Base-by-base conservation (phyloP, 2,888 invertebrate genomes). In the Euplexia lucipara region DNA sequence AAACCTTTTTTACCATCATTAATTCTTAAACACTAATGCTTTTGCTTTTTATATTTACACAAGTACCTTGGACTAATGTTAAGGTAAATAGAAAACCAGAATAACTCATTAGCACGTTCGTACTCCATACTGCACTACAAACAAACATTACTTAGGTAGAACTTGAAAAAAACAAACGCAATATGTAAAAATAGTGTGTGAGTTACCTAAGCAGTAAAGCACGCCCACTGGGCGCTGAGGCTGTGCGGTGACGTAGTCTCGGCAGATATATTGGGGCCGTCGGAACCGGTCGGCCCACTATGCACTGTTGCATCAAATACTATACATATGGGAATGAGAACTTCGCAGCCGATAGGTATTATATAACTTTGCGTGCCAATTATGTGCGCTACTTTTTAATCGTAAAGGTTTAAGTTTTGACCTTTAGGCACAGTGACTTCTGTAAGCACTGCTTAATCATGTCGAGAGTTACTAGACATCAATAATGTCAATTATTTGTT, bases 251-350 rank as follows among this genome's bases (percentile, higher is more conserved):
- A 89, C 86, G 88, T 86, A 73, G 75, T 66, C 75, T 79, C 71
- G 41, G 73, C 82, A 85, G 82, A 86, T 86, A 84, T 89, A 92
- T 92, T 83, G 91, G 87, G 90, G 91, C 87, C 91, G 84, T 53
- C 78, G 56, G 75, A 91, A 93, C 93, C 92, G 92, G 92, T 92
- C 86, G 76, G 81, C 76, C 79, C 81, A 85, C 80, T 83, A 86
- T 93, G 93, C 78, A 83, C 79, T 83, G 86, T 93, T 93, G 92
- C 92, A 91, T 93, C 92, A 91, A 91, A 88, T 83, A 79, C 82
- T 85, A 84, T 86, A 87, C 84, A 86, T 87, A 89, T 90, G 87
- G 86, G 84, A 87, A 82, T 82, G 83, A 83, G 83, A 84, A 83
- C 82, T 83, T 81, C 70, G 68, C 75, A 78, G 65, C 39, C 58